phyloP scores from a whole-genome alignment of 2,113 vertebrate genomes.

The Notechis scutatus region DNA sequence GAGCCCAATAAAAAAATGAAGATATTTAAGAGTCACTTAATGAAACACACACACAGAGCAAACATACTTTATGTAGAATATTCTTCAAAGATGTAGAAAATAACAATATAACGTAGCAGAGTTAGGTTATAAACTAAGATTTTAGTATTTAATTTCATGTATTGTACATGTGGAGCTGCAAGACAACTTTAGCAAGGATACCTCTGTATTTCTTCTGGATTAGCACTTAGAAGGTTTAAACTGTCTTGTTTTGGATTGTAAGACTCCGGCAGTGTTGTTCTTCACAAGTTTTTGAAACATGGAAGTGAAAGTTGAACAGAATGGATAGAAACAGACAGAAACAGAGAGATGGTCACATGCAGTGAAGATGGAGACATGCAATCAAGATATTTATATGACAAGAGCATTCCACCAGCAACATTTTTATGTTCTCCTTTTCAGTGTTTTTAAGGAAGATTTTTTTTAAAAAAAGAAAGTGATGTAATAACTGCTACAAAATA shows the following conservation, averaged over 20 bases:
- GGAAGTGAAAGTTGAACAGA: conserved; percentile 65
- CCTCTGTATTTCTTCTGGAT: conserved; percentile 67
- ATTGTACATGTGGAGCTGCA: conserved; percentile 42
- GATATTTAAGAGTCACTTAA: neutral
- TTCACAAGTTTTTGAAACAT: conserved; percentile 67
- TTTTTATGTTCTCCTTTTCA: neutral
- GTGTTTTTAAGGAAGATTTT: neutral
- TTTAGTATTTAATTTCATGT: neutral
- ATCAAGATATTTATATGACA: conserved; percentile 39
- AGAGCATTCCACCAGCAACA: conserved; percentile 18
- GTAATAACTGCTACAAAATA: conserved; percentile 1
- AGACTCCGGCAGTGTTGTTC: conserved; percentile 75
- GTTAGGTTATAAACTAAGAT: neutral
- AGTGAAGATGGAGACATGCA: conserved; percentile 55
- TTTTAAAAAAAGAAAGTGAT: conserved; percentile 5
- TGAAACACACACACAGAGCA: neutral
- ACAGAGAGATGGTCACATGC: conserved; percentile 69
- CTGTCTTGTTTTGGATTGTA: conserved; percentile 75
- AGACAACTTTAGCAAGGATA: conserved; percentile 61
- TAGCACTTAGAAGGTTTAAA: conserved; percentile 77
- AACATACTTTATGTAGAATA: neutral
- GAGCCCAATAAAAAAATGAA: neutral
- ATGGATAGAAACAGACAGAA: conserved; percentile 68
- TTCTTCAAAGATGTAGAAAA: neutral
- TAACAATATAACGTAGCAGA: neutral